Evolutionary conservation across 2,113 vertebrate species (phyloP).

Genomic region (Tichodroma muraria): DNA sequence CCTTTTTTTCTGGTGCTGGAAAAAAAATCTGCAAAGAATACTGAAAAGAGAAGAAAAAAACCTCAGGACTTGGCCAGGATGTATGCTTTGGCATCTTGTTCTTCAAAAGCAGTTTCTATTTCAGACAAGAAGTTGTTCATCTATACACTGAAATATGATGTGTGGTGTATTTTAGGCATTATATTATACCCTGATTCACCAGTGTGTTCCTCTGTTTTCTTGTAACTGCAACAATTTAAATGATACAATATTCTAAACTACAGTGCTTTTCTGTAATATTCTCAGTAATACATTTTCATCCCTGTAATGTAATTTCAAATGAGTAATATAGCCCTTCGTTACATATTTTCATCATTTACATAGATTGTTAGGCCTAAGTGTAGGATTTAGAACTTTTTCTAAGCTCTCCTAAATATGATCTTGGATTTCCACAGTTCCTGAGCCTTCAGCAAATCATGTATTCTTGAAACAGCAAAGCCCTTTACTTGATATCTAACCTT

Average conservation of each 20-base stretch:
- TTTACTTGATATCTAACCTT: not conserved
- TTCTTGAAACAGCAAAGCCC: not conserved
- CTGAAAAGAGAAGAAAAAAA: not conserved
- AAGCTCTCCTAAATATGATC: not conserved
- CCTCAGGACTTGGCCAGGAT: not conserved
- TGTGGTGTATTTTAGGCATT: not conserved
- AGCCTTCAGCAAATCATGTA: not conserved
- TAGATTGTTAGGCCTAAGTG: not conserved
- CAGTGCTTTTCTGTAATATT: not conserved
- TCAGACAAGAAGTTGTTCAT: not conserved
- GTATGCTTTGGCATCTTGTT: not conserved
- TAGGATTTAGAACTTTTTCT: not conserved
- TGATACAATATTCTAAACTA: not conserved
- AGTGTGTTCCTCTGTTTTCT: accelerated
- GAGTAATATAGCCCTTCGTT: not conserved
- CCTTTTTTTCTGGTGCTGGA: not conserved
- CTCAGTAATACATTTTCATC: not conserved
- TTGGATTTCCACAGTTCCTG: not conserved
- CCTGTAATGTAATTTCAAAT: not conserved
- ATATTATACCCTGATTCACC: not conserved
- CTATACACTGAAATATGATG: not conserved
- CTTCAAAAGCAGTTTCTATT: not conserved
- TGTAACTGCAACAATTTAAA: not conserved
- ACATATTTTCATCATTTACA: not conserved
- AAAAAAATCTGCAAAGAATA: not conserved